A percentile compares a stretch with the other conserved stretches of the same genome.
These are phyloP conservation scores for Mythimna pallens DNA, from an alignment of 2,888 invertebrate species.

Conservation along the genomic window DNA sequence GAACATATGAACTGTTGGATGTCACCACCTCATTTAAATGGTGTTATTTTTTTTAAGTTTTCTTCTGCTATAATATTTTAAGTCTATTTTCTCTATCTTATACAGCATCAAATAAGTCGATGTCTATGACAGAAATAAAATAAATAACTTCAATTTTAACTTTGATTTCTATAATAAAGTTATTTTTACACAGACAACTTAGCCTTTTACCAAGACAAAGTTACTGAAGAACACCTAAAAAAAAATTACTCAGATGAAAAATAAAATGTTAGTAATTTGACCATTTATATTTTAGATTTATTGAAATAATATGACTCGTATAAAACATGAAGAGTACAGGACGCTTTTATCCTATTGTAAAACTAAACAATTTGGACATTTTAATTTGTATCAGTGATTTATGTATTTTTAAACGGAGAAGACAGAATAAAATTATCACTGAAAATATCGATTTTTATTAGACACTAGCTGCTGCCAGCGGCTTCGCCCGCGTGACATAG, in stretches of 20 bases:
- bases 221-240: too few relatives aligned
- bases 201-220: too few relatives aligned
- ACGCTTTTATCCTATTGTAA: neutral
- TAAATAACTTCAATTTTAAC: neutral
- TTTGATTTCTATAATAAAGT: neutral
- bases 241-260: neutral
- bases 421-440: constrained; percentile 32
- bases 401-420: neutral
- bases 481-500: too few relatives aligned
- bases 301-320: constrained; percentile 5
- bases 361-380: neutral
- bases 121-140: neutral
- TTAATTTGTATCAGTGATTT: constrained; percentile 10
- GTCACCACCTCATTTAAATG: neutral
- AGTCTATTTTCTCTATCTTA: neutral
- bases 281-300: neutral
- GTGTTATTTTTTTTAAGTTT: neutral
- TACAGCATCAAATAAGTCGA: neutral
- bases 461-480: too few relatives aligned
- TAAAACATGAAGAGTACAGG: neutral
- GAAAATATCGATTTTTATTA: neutral
- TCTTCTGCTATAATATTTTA: neutral
- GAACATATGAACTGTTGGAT: neutral
- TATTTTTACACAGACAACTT: too few relatives aligned
- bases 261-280: neutral